These are phyloP conservation scores for Pristionchus entomophagus DNA, from an alignment of 2,888 invertebrate genomes.

Conservation along the genomic window DNA sequence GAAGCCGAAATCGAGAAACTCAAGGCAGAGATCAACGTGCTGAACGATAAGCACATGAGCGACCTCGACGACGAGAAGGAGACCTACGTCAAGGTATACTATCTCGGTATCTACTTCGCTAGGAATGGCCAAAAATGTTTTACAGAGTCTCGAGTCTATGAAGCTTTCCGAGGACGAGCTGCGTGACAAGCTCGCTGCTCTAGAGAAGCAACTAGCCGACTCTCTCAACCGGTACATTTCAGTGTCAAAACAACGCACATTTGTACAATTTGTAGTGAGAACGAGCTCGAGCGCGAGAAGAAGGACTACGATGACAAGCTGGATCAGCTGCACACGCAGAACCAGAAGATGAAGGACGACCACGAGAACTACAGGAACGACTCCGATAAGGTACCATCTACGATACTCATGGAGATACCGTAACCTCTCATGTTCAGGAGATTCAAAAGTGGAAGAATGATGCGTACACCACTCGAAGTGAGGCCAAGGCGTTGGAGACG, in stretches of 20 bases:
- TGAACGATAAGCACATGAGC: conserved; percentile 72
- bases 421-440: conserved; percentile 55
- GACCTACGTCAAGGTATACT: conserved; percentile 65
- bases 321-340: conserved; percentile 62
- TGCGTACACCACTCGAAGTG: conserved; percentile 70
- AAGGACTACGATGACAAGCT: conserved; percentile 75
- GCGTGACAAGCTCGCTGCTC: conserved; percentile 66
- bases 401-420: no score
- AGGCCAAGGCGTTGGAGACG: conserved; percentile 72
- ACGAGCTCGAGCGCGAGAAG: conserved; percentile 71
- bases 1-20: conserved; percentile 71
- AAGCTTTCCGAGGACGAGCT: conserved; percentile 70
- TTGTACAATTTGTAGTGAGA: conserved; percentile 53
- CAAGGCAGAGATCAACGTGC: conserved; percentile 67
- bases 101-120: neutral
- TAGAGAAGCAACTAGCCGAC: conserved; percentile 71
- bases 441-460: conserved; percentile 75
- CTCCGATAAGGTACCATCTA: conserved; percentile 67
- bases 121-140: no score
- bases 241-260: neutral
- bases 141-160: conserved; percentile 65
- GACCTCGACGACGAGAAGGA: conserved; percentile 74
- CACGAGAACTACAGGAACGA: conserved; percentile 69
- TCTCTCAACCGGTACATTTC: conserved; percentile 61
- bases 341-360: conserved; percentile 73